phyloP scores from a whole-genome alignment of 2,113 vertebrate genomes.

The Euleptes europaea region DNA sequence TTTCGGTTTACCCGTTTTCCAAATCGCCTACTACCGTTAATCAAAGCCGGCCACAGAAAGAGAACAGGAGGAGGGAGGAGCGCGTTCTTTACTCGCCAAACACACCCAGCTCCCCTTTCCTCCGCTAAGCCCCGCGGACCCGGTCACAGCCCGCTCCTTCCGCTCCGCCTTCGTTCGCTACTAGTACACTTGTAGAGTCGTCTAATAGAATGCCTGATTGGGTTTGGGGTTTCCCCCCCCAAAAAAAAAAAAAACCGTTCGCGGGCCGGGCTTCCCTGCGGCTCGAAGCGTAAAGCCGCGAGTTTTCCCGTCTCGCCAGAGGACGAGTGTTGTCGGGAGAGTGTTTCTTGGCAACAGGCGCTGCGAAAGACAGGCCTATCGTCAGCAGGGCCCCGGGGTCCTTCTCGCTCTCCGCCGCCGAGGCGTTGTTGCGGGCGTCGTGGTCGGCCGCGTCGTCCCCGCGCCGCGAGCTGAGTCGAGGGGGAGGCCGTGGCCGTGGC shows the following conservation, averaged over 20 bases:
- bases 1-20: too few species aligned
- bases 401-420: not conserved
- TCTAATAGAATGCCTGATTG: constrained; percentile 35
- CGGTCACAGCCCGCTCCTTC: not conserved
- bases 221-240: too few species aligned
- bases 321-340: not conserved
- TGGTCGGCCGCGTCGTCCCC: not conserved
- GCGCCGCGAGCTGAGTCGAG: not conserved
- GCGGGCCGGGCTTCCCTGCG: too few species aligned
- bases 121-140: too few species aligned
- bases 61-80: not conserved
- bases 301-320: not conserved
- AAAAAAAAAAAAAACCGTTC: too few species aligned
- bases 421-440: not conserved
- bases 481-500: not conserved
- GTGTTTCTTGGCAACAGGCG: not conserved
- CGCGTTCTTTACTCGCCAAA: too few species aligned
- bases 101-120: not conserved
- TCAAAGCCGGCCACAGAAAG: too few species aligned
- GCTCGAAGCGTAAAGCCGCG: not conserved
- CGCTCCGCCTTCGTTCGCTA: not conserved
- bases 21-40: too few species aligned
- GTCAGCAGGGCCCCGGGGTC: not conserved
- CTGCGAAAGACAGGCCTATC: not conserved
- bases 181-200: not conserved